phyloP scores from a whole-genome alignment of 2,113 vertebrate species.

The Corythoichthys haematopterus region DNA sequence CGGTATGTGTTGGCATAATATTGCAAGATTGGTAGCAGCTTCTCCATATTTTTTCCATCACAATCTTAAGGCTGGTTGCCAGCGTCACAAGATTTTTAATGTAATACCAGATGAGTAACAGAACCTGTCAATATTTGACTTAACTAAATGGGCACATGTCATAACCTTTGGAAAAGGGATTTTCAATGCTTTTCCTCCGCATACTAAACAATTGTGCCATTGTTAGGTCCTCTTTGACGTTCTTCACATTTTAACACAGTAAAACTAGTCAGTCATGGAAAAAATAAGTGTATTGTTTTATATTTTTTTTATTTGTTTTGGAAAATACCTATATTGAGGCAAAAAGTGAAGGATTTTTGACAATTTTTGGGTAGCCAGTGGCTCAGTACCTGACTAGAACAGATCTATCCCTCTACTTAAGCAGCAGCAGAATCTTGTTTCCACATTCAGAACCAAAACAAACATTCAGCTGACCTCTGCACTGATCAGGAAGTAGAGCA shows the following conservation, averaged over 20 bases:
- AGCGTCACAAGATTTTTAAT: neutral
- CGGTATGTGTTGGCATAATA: constrained; percentile 59
- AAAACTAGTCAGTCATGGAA: too few relatives aligned
- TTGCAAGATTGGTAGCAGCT: neutral
- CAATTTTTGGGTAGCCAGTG: neutral
- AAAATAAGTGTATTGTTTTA: too few relatives aligned
- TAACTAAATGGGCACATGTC: too few relatives aligned
- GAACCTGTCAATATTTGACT: neutral
- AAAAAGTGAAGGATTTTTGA: neutral
- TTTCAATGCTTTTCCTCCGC: neutral
- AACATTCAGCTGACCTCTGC: neutral
- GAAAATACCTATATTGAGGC: neutral
- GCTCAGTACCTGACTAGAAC: neutral
- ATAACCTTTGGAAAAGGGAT: neutral
- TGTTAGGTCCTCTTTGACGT: too few relatives aligned
- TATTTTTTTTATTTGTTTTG: too few relatives aligned
- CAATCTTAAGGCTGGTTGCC: neutral
- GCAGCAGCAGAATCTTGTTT: neutral
- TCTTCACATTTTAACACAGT: too few relatives aligned
- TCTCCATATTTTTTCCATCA: neutral
- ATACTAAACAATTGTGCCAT: neutral
- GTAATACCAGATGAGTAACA: neutral
- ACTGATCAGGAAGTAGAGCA: too few relatives aligned
- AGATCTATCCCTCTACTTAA: neutral
- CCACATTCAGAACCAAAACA: neutral